A percentile compares a stretch with the other conserved stretches of the same genome.
Conservation (phyloP, 1,140 invertebrate genomes). For the Anadara kagoshimensis region DNA sequence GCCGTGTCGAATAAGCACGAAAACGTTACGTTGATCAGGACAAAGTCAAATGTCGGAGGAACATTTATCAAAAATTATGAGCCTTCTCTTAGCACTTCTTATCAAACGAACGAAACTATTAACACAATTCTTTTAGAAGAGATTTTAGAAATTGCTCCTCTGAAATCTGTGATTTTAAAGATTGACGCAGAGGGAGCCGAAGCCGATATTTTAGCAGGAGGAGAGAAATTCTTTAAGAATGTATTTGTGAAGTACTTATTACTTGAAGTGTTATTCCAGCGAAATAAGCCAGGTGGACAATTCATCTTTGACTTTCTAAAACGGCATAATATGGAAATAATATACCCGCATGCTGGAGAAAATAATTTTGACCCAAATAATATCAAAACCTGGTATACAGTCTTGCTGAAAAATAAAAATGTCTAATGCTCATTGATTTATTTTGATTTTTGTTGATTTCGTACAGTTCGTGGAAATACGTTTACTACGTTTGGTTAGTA, state of each 20-base stretch:
- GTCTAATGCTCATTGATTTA: too few species aligned
- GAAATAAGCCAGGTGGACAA: constrained; percentile 13
- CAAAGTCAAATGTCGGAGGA: constrained; percentile 31
- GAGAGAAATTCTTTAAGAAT: constrained; percentile 33
- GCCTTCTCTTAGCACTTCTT: neutral
- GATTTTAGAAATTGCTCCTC: constrained; percentile 16
- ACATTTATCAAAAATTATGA: constrained; percentile 33
- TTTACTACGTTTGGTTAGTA: too few species aligned
- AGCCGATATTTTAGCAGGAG: constrained; percentile 32
- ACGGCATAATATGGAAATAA: constrained; percentile 5
- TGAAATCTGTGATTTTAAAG: constrained; percentile 38
- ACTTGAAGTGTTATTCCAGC: constrained; percentile 44
- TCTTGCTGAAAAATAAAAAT: too few species aligned
- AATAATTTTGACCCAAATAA: too few species aligned
- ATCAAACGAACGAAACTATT: constrained; percentile 3
- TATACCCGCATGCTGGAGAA: too few species aligned
- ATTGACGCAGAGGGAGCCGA: constrained; percentile 52
- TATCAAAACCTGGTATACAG: too few species aligned
- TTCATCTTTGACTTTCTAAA: constrained; percentile 29
- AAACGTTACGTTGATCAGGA: constrained; percentile 19
- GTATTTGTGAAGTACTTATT: constrained; percentile 35
- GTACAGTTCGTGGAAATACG: too few species aligned
- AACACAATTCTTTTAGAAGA: constrained; percentile 29
- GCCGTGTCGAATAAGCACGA: constrained; percentile 20
- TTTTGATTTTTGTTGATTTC: too few species aligned